Evolutionary conservation across 2,797 vertebrate species (phyloP).

Genomic region (Platalea minor): DNA sequence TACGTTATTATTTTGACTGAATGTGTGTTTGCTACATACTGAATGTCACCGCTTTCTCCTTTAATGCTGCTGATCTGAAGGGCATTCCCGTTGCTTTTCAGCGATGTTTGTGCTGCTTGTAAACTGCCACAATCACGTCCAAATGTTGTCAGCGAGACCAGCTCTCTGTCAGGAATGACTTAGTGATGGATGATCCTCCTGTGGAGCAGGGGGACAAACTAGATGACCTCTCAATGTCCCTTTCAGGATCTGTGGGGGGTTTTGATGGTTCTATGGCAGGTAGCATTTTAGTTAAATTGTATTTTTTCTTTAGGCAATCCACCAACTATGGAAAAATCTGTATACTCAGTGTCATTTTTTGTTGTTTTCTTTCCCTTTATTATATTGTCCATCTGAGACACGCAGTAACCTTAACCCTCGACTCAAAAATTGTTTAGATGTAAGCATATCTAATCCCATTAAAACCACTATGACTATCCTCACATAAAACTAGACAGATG

Average conservation of each 20-base stretch:
- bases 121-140: neutral
- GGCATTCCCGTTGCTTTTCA: neutral
- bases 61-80: neutral
- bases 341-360: neutral
- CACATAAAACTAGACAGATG: neutral
- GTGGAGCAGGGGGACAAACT: neutral
- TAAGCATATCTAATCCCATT: constrained; percentile 1
- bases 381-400: neutral
- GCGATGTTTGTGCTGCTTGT: neutral
- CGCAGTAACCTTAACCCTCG: neutral
- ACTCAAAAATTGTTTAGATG: neutral
- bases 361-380: neutral
- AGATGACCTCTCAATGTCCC: neutral
- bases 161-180: neutral
- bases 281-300: constrained; percentile 24
- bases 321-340: neutral
- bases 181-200: neutral
- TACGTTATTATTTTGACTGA: neutral
- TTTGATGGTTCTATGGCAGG: constrained; percentile 5
- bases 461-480: neutral
- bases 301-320: neutral
- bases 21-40: neutral
- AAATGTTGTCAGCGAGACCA: neutral
- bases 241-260: neutral
- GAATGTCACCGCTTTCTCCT: neutral